phyloP scores from a whole-genome alignment of 2,797 vertebrate genomes.

The Vultur gryphus region DNA sequence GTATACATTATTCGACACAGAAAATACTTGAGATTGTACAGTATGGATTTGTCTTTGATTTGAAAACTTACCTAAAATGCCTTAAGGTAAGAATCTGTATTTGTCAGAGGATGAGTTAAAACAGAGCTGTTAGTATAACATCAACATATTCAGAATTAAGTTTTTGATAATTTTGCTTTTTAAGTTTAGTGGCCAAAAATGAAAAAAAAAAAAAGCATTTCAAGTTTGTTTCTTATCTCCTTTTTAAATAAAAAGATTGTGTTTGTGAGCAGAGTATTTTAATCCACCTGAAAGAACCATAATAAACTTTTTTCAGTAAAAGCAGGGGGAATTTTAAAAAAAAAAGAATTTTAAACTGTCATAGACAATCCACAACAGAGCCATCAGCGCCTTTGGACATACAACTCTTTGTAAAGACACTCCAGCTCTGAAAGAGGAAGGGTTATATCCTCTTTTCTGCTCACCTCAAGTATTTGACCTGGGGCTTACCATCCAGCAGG shows the following conservation, averaged over 20 bases:
- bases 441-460: background rate
- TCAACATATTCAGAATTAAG: background rate
- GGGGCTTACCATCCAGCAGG: background rate
- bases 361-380: background rate
- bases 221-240: background rate
- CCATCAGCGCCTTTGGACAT: background rate
- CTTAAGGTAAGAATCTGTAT: background rate
- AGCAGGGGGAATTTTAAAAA: rapidly evolving
- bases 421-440: background rate
- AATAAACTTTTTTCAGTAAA: background rate
- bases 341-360: background rate
- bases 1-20: background rate
- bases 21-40: background rate
- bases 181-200: background rate
- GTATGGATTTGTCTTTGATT: background rate
- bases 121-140: background rate
- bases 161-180: background rate
- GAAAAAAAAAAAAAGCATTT: background rate
- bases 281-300: background rate
- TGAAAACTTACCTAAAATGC: background rate
- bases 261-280: background rate
- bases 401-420: background rate
- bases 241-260: background rate
- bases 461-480: background rate
- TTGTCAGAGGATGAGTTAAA: background rate